phyloP scores from a whole-genome alignment of 2,888 invertebrate genomes.

The Pachycephus smyrnensis region DNA sequence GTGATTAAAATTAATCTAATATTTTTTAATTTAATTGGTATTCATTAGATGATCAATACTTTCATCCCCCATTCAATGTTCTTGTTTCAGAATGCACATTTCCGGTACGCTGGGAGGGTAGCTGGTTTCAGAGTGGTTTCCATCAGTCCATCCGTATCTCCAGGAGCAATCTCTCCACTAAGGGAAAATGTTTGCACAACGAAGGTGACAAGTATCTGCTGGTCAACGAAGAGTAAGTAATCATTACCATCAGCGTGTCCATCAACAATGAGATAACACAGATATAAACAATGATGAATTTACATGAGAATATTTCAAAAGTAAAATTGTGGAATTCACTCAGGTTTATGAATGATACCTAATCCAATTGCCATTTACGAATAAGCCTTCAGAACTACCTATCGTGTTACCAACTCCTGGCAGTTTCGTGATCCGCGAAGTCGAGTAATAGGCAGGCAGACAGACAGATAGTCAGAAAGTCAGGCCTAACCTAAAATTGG shows the following conservation, averaged over 20 bases:
- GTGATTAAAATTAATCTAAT: not conserved
- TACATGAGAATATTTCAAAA: not conserved
- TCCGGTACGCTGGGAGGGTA: constrained; percentile 87
- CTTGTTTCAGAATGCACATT: constrained; percentile 78
- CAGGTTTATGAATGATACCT: not conserved
- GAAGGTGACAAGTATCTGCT: constrained; percentile 91
- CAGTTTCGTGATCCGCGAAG: not conserved
- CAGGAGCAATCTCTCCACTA: constrained; percentile 84
- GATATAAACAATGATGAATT: too few relatives aligned
- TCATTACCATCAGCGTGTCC: not conserved
- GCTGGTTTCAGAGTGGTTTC: constrained; percentile 92
- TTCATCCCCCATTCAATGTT: not conserved
- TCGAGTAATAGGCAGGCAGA: not conserved
- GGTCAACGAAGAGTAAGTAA: constrained; percentile 83
- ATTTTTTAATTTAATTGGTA: not conserved
- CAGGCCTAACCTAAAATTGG: not conserved
- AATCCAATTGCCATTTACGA: not conserved
- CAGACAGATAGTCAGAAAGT: not conserved
- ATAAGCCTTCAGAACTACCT: not conserved
- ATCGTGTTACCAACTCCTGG: not conserved
- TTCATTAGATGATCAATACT: not conserved
- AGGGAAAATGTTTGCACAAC: constrained; percentile 84
- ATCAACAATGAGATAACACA: too few relatives aligned
- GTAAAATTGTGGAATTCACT: not conserved
- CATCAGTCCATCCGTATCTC: constrained; percentile 87